Evolutionary conservation across 2,113 vertebrate species (phyloP).

Genomic region (Conger conger): DNA sequence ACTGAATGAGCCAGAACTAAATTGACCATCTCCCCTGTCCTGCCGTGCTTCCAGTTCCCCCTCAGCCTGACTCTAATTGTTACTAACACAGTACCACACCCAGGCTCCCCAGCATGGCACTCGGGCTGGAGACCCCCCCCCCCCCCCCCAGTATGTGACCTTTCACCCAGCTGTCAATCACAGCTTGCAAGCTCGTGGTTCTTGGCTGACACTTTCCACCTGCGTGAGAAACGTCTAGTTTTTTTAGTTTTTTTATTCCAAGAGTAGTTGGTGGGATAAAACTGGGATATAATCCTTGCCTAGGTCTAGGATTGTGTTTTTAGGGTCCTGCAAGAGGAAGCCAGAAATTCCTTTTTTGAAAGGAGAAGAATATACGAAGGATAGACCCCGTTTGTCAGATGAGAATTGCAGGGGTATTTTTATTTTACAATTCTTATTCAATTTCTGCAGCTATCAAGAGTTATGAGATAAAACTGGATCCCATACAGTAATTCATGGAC

Average conservation of each 20-base stretch:
- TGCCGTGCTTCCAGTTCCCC: constrained; percentile 17
- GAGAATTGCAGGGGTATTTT: background rate
- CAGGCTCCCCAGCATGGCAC: constrained; percentile 37
- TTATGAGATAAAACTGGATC: too few relatives aligned
- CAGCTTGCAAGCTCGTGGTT: constrained; percentile 28
- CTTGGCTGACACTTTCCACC: constrained; percentile 33
- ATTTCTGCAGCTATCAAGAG: background rate
- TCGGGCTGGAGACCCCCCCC: constrained; percentile 39
- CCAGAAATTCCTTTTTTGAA: constrained; percentile 4
- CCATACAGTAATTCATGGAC: too few relatives aligned
- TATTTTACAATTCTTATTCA: background rate
- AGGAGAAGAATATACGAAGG: constrained; percentile 38
- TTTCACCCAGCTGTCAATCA: constrained; percentile 35
- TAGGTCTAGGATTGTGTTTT: constrained; percentile 44
- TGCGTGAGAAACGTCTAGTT: constrained; percentile 33
- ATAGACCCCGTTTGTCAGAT: constrained; percentile 11
- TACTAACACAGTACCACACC: constrained; percentile 44
- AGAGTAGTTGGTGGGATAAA: constrained; percentile 41
- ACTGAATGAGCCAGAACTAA: background rate
- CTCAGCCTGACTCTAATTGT: constrained; percentile 37
- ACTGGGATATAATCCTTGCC: constrained; percentile 35
- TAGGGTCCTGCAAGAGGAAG: constrained; percentile 37
- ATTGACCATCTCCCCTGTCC: constrained; percentile 28
- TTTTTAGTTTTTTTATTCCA: constrained; percentile 24
- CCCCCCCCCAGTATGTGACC: constrained; percentile 38